Base-by-base conservation (phyloP, 2,797 vertebrate genomes). In the Acipenser oxyrinchus region DNA sequence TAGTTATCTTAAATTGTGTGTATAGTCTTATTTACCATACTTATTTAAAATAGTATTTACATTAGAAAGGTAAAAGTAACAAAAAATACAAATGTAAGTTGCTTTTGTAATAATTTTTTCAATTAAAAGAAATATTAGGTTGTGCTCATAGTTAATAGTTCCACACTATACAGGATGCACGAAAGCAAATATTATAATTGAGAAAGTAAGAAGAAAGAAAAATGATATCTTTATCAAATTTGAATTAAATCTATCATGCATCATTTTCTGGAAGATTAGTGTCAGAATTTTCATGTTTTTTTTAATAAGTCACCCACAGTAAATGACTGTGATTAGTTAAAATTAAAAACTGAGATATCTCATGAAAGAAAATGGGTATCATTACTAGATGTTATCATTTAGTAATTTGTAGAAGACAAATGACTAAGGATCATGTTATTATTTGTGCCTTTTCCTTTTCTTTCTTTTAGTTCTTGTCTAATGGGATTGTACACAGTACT, bases 361-460 rank as follows among this genome's bases (percentile, higher is more conserved):
- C 60, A 37, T 62, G 48, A 62, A 79, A 70, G 70, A 80, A 80
- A 84, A 86, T 82, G 69, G 84, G 84, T 87, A 79, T 82, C 79
- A 80, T 72, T 79, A 74, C 78, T 83, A 76, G 84, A 82, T 63
- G 80, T 88, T 89, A 88, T 90, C 86, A 78, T 77, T 18, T 23
- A 69, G 63, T 76, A 62, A 73, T 85, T 87, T 84, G 85, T 85
- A 84, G 76, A 81, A 85, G 87, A 87, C 81, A 80, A 84, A 85
- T 66, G 83, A 78, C 73, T 79, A 81, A 77, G 66, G 69, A 77
- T 83, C 74, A 81, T 84, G 75, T 83, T 80, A 87, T 84, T 81
- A 77, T 71, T 76, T 76, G 74, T 77, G 23, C 23, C 23, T 37
- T 37, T 37, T 37, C 23, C 23, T 37, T 37, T 37, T 37, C 23